Evolutionary conservation across 2,797 vertebrate genomes (phyloP).

Genomic region (Borostomias antarcticus): DNA sequence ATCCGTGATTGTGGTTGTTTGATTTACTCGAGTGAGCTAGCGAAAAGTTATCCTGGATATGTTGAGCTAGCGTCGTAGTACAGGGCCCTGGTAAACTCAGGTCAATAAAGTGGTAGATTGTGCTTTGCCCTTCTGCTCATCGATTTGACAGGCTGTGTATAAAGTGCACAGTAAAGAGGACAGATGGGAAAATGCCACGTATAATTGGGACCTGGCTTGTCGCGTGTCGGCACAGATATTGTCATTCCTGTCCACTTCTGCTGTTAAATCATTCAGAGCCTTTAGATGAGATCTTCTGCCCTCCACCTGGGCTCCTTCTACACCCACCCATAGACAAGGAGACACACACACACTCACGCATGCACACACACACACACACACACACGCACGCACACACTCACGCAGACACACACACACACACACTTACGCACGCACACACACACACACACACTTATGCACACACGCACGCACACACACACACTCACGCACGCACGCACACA

Average conservation of each 20-base stretch:
- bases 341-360: constrained; percentile 12
- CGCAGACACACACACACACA: too few species aligned
- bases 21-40: too few species aligned
- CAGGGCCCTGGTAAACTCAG: constrained; percentile 17
- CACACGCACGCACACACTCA: too few species aligned
- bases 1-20: too few species aligned
- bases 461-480: too few species aligned
- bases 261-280: constrained; percentile 77
- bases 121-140: constrained; percentile 32
- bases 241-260: constrained; percentile 72
- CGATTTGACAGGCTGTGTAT: constrained; percentile 47
- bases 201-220: constrained; percentile 70
- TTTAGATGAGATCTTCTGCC: constrained; percentile 74
- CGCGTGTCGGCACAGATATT: constrained; percentile 65
- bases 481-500: constrained; percentile 8
- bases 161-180: constrained; percentile 48
- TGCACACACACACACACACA: constrained; percentile 7
- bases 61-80: too few species aligned
- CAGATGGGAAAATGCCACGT: constrained; percentile 61
- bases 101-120: constrained; percentile 24
- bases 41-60: too few species aligned
- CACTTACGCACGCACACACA: constrained; percentile 4
- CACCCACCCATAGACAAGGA: constrained; percentile 20
- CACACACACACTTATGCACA: too few species aligned
- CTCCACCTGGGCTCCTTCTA: constrained; percentile 67